Percentiles rank a stretch among this genome's conserved stretches.
Evolutionary conservation across 92 coral and sea anemone genomes (phyloP).

Genomic region (Blastomussa wellsi): DNA sequence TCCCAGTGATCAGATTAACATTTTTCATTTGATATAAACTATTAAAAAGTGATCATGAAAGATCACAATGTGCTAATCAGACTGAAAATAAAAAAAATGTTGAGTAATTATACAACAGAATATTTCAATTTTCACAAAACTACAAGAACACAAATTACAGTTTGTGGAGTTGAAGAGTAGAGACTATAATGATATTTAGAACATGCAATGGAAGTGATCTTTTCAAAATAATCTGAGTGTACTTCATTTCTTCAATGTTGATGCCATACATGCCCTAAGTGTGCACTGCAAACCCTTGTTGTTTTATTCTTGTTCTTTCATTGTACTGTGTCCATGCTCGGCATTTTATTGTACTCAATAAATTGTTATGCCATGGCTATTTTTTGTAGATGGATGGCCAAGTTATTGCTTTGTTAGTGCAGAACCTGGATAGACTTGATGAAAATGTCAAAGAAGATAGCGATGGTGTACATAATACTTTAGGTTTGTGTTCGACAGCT

Average conservation of each 20-base stretch:
- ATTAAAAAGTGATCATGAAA: too few relatives aligned
- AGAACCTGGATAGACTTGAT: slow-evolving; percentile 93
- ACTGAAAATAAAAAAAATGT: too few relatives aligned
- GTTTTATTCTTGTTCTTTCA: not conserved
- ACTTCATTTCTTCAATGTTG: not conserved
- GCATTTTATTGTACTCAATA: not conserved
- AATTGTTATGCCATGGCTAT: not conserved
- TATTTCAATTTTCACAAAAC: too few relatives aligned
- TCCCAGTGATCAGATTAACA: too few relatives aligned
- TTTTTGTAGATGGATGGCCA: slow-evolving; percentile 86
- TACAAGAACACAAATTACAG: too few relatives aligned
- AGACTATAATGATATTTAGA: too few relatives aligned
- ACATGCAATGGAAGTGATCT: too few relatives aligned
- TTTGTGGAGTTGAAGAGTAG: too few relatives aligned
- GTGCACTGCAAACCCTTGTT: not conserved
- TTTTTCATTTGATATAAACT: too few relatives aligned
- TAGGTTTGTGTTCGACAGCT: slow-evolving; percentile 57
- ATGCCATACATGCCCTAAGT: not conserved
- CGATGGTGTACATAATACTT: slow-evolving; percentile 93
- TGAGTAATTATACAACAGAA: too few relatives aligned
- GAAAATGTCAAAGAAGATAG: slow-evolving; percentile 93
- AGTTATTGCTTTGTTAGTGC: slow-evolving; percentile 86
- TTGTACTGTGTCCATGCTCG: not conserved
- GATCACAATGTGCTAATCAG: too few relatives aligned
- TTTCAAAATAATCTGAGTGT: not conserved